Conservation (phyloP, 2,113 vertebrate species). For the Struthidea cinerea region DNA sequence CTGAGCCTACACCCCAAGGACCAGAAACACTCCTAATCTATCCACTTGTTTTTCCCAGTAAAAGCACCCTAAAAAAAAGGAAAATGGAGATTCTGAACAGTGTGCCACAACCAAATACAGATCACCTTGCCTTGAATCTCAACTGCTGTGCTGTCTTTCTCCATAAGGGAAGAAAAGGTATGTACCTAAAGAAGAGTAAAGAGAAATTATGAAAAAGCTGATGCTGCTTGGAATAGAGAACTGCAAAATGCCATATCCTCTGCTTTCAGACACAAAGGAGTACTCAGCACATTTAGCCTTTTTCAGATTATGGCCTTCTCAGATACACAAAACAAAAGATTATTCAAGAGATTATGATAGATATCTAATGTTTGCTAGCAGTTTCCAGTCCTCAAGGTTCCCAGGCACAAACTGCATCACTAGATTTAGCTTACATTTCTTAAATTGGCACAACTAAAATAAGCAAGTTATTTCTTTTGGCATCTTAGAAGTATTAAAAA, state of each 20-base stretch:
- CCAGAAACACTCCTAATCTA: not conserved
- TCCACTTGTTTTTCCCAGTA: not conserved
- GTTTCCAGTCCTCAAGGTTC: not conserved
- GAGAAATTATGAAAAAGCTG: not conserved
- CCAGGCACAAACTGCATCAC: not conserved
- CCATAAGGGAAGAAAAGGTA: rapidly evolving
- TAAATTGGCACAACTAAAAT: constrained; percentile 24
- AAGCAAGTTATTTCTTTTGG: constrained; percentile 2
- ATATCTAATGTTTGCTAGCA: not conserved
- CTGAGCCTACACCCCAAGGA: not conserved
- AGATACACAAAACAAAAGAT: not conserved
- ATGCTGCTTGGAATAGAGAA: not conserved
- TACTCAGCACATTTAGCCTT: not conserved
- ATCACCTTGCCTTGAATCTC: not conserved
- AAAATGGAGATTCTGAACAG: not conserved
- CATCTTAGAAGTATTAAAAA: not conserved
- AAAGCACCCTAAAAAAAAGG: not conserved
- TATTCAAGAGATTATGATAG: not conserved
- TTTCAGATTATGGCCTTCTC: not conserved
- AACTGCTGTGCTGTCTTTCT: not conserved
- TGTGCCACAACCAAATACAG: not conserved
- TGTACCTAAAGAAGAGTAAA: not conserved
- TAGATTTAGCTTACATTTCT: not conserved
- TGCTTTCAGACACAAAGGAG: not conserved
- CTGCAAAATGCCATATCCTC: not conserved